A percentile compares a stretch with the other conserved stretches of the same genome.
These are phyloP conservation scores for Myotis brandtii DNA, from an alignment of 2,113 vertebrate genomes.

Conservation along the genomic window DNA sequence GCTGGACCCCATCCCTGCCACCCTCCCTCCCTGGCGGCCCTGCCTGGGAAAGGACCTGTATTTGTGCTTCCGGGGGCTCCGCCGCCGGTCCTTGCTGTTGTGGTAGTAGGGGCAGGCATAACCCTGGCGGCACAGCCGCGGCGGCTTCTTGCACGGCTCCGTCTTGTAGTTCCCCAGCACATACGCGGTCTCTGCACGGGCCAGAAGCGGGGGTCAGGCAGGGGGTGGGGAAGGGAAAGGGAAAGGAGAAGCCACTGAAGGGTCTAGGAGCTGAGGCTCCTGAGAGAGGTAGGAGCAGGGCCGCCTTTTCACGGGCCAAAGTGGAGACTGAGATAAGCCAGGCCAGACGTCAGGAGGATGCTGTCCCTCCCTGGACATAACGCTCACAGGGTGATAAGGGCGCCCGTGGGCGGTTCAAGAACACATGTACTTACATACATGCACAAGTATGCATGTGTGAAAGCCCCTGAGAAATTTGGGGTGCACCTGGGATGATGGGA, in stretches of 20 bases:
- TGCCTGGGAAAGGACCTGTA: conserved; percentile 90
- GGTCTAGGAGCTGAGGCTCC: background rate
- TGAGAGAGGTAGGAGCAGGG: background rate
- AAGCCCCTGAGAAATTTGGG: background rate
- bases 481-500: background rate
- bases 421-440: fast-evolving
- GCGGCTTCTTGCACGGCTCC: conserved; percentile 98
- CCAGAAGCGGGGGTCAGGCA: conserved; percentile 65
- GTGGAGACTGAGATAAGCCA: background rate
- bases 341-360: background rate
- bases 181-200: conserved; percentile 92
- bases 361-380: background rate
- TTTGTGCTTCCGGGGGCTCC: conserved; percentile 98
- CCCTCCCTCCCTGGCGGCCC: conserved; percentile 28
- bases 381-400: background rate
- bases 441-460: background rate
- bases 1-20: background rate
- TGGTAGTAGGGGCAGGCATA: conserved; percentile 99
- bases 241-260: background rate
- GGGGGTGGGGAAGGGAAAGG: background rate
- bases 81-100: conserved; percentile 98
- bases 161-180: conserved; percentile 99
- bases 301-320: background rate
- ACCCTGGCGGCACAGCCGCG: conserved; percentile 97
- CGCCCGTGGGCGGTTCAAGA: background rate